These are phyloP conservation scores for Melanotaenia trifasciata DNA, from an alignment of 2,797 vertebrate species.

Conservation along the genomic window DNA sequence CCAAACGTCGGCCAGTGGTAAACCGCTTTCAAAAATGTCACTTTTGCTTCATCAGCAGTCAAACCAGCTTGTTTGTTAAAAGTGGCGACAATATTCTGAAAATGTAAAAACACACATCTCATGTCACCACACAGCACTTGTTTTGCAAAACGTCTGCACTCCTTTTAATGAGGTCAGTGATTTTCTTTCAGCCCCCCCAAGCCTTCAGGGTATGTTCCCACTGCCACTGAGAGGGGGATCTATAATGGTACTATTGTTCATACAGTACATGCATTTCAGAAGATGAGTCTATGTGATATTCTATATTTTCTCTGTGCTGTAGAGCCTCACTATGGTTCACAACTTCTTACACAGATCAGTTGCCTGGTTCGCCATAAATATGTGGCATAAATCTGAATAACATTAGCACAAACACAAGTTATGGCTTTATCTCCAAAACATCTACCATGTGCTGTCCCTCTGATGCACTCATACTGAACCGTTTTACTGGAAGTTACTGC, in stretches of 20 bases:
- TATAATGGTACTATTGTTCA: constrained; percentile 49
- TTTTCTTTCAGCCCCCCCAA: constrained; percentile 17
- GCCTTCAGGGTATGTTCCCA: constrained; percentile 38
- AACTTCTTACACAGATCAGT: background rate
- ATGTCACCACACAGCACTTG: background rate
- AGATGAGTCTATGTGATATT: constrained; percentile 6
- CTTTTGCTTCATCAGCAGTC: constrained; percentile 88
- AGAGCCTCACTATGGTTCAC: background rate
- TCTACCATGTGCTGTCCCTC: too few species aligned
- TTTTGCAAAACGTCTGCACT: background rate
- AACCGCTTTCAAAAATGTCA: constrained; percentile 90
- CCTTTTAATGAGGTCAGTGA: constrained; percentile 44
- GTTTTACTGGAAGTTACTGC: too few species aligned
- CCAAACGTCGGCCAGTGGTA: constrained; percentile 93
- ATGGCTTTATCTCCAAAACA: too few species aligned
- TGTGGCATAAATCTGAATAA: background rate
- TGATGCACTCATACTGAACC: too few species aligned
- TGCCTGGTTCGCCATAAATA: background rate
- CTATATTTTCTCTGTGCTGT: background rate
- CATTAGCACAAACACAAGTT: too few species aligned
- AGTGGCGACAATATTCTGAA: constrained; percentile 84
- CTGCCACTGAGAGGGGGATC: constrained; percentile 1
- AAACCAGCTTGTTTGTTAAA: constrained; percentile 86
- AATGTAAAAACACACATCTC: constrained; percentile 9
- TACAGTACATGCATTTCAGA: background rate